phyloP scores from a whole-genome alignment of 1,140 invertebrate genomes.

The Pogonognathellus flavescens region DNA sequence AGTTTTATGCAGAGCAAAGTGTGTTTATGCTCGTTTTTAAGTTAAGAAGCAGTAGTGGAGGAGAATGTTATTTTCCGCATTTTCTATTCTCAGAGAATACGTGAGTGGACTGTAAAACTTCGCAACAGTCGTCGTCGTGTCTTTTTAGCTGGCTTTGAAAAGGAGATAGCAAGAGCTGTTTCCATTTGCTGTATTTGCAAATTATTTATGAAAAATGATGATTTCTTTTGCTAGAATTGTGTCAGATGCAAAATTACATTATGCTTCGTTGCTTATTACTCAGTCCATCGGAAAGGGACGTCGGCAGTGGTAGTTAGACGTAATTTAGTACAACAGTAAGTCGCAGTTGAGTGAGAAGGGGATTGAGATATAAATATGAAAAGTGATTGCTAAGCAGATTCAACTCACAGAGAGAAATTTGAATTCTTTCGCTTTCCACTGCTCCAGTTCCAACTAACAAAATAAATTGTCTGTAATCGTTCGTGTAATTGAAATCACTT shows the following conservation, averaged over 20 bases:
- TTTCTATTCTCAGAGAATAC: conserved; percentile 9
- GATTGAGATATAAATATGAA: too few species aligned
- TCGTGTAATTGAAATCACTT: too few species aligned
- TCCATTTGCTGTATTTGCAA: conserved; percentile 38
- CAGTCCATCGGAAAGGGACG: neutral
- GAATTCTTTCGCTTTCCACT: too few species aligned
- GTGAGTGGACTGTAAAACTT: conserved; percentile 3
- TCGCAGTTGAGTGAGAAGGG: neutral
- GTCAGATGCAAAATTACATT: conserved; percentile 44
- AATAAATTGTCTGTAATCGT: too few species aligned
- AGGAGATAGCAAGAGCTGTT: neutral
- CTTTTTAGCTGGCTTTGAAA: neutral
- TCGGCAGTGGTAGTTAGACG: neutral
- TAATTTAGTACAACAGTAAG: neutral
- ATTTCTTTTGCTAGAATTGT: conserved; percentile 31
- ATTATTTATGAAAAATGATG: conserved; percentile 47
- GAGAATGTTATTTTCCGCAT: neutral
- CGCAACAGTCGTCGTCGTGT: neutral
- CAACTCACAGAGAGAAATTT: too few species aligned
- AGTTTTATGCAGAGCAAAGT: neutral
- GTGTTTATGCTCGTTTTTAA: neutral
- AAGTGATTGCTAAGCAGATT: too few species aligned
- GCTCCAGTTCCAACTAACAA: too few species aligned
- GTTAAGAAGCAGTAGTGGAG: neutral
- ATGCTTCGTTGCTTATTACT: conserved; percentile 17